These are phyloP conservation scores for Xiphias gladius DNA, from an alignment of 2,113 vertebrate species.

Conservation along the genomic window DNA sequence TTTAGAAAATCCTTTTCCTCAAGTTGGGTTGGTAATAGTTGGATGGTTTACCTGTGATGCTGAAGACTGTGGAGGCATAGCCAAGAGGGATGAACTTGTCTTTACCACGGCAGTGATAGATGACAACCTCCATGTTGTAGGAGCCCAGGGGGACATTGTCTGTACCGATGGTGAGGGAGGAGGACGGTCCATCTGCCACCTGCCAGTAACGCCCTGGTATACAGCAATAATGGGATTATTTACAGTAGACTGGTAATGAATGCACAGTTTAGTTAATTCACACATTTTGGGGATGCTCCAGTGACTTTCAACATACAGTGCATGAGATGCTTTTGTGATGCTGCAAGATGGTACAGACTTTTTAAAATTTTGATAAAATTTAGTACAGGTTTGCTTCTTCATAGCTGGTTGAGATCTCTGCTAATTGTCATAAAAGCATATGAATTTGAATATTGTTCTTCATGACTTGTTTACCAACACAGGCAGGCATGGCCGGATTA, in stretches of 20 bases:
- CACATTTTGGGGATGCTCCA: neutral
- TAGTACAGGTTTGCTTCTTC: too few species aligned
- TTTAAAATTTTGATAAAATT: too few species aligned
- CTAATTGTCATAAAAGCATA: too few species aligned
- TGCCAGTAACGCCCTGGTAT: conserved; percentile 92
- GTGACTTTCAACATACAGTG: neutral
- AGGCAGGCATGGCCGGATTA: too few species aligned
- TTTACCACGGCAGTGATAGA: conserved; percentile 90
- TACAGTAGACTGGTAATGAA: neutral
- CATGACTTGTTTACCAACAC: too few species aligned
- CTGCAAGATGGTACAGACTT: too few species aligned
- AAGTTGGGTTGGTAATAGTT: neutral
- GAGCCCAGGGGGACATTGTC: conserved; percentile 87
- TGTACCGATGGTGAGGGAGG: conserved; percentile 88
- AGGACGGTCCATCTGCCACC: conserved; percentile 90
- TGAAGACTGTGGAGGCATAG: conserved; percentile 86
- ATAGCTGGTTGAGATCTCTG: too few species aligned
- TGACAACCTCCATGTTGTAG: conserved; percentile 92
- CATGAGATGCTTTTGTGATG: neutral
- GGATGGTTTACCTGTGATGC: conserved; percentile 87
- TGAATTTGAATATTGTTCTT: too few species aligned
- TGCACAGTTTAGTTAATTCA: neutral
- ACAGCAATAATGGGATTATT: conserved; percentile 19
- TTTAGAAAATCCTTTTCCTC: neutral
- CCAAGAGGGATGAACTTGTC: conserved; percentile 92